Base-by-base conservation (phyloP, 92 coral and sea anemone genomes). In the Zoanthus solanderi region DNA sequence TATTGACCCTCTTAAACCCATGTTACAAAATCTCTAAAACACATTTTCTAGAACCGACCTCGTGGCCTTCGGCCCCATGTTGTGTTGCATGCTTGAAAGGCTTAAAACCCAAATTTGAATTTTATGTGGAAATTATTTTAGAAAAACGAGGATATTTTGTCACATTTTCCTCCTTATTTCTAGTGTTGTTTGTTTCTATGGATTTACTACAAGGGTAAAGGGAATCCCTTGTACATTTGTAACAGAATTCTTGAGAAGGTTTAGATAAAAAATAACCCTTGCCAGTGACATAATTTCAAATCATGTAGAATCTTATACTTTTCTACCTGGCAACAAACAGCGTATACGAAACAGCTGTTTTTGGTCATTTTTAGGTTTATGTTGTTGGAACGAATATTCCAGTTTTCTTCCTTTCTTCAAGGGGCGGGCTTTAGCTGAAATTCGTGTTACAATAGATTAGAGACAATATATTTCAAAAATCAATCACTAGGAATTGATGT, bases 1-100 rank as follows among this genome's bases (percentile, higher is more conserved):
- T 63, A 44, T 68, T 79, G 54, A 80, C 74, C 84, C 74, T 80
- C 74, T 44, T 45, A 80, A 80, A 46, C 75, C 75, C 75, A 44
- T 11, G 46, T 11, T 11, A 6, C 9, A 30, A 4, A 29, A 48
- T 54, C 80, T 76, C 65, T 11, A 28, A 29, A 47, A 76, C 65
- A 14, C 80, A 50, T 23, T 28, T 47, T 75, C 80, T 29, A 28
- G 63, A 30, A 76, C 23, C 56, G 44, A 76, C 63, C 65, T 58
- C 56, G 17, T 11, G 63, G 15, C 9, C 18, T 54, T 15, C 3
- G 60, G 6, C 65, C 65, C 15, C 65, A 58, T 58, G 23, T 58
- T 58, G 65, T 58, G 15, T 14, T 15, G 65, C 65, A 14, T 58
- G 15, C 42, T 37, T 37, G 42, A 58, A 58, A 14, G 5, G 23